Evolutionary conservation across 2,797 vertebrate species (phyloP).

Genomic region (Fratercula arctica): DNA sequence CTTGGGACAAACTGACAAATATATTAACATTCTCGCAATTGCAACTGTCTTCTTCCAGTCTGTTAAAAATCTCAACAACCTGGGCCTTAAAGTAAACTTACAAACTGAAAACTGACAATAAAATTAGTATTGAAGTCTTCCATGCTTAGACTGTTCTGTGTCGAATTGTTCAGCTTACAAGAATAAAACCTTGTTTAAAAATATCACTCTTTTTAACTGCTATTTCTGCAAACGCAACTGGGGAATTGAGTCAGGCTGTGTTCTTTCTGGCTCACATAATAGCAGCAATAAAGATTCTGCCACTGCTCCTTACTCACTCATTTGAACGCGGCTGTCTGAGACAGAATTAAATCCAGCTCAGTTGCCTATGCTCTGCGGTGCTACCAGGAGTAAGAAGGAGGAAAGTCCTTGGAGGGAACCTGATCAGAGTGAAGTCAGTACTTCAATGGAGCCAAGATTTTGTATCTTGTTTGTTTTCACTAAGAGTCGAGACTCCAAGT

Average conservation of each 20-base stretch:
- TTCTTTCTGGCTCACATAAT: slow-evolving; percentile 5
- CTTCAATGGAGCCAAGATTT: not conserved
- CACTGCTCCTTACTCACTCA: not conserved
- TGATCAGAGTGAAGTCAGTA: not conserved
- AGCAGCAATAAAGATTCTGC: not conserved
- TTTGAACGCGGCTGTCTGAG: not conserved
- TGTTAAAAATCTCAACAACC: not conserved
- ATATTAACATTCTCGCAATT: not conserved
- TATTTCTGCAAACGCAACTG: not conserved
- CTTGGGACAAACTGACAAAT: not conserved
- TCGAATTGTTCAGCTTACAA: not conserved
- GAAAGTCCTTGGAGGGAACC: not conserved
- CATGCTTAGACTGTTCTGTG: not conserved
- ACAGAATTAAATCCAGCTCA: not conserved
- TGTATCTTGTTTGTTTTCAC: not conserved
- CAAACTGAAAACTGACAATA: not conserved
- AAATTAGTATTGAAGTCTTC: not conserved
- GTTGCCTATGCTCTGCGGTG: not conserved
- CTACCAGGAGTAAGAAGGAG: not conserved
- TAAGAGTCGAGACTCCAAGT: not conserved
- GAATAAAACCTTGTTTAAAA: slow-evolving; percentile 26
- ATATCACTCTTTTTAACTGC: not conserved
- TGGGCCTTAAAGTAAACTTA: not conserved
- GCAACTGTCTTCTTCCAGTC: not conserved
- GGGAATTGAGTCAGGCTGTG: slow-evolving; percentile 3